Conservation (phyloP, 2,888 invertebrate species). For the Deilephila porcellus region DNA sequence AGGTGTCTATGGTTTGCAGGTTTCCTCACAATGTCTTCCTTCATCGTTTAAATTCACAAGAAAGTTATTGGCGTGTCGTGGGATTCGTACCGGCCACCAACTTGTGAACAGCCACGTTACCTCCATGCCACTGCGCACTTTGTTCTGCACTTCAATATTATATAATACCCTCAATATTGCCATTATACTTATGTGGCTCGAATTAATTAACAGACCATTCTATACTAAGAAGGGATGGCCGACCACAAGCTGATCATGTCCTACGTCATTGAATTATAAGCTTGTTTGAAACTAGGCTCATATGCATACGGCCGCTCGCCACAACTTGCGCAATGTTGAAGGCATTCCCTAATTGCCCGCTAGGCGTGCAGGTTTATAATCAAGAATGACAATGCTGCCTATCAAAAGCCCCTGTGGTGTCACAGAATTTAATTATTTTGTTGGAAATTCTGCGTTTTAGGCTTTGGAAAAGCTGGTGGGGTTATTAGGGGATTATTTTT, state of each 20-base stretch:
- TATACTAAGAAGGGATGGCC: not conserved
- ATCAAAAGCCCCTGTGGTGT: conserved; percentile 9
- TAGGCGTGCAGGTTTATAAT: conserved; percentile 14
- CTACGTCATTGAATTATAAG: conserved; percentile 3
- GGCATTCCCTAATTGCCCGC: conserved; percentile 19
- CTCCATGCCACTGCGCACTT: too few relatives aligned
- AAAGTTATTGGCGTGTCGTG: too few relatives aligned
- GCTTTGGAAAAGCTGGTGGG: not conserved
- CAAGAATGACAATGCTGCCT: conserved; percentile 22
- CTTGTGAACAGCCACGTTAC: too few relatives aligned
- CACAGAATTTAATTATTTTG: conserved; percentile 14
- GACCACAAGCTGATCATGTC: not conserved
- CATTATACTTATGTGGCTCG: not conserved
- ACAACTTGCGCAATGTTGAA: conserved; percentile 8
- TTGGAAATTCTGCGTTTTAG: not conserved
- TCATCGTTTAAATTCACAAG: too few relatives aligned
- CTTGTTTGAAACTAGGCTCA: conserved; percentile 1
- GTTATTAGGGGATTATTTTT: too few relatives aligned
- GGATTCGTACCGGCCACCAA: too few relatives aligned
- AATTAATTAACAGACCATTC: not conserved
- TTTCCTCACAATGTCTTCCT: too few relatives aligned
- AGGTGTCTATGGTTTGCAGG: too few relatives aligned
- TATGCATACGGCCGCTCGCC: conserved; percentile 19
- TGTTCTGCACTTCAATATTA: too few relatives aligned
- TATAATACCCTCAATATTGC: too few relatives aligned